Evolutionary conservation across 2,797 vertebrate genomes (phyloP).

Genomic region (Fringilla coelebs): DNA sequence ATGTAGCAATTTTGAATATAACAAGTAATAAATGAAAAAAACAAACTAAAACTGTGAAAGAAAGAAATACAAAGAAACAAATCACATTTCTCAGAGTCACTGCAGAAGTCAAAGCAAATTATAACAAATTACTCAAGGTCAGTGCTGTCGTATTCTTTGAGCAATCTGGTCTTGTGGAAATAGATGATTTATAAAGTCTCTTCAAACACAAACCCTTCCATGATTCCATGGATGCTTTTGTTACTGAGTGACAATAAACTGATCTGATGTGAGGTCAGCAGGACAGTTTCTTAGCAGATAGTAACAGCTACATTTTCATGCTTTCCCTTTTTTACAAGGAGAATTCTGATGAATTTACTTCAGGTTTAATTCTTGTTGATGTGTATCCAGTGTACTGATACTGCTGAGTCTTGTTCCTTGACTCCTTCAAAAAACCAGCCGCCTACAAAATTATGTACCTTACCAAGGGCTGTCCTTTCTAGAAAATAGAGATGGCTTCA

Average conservation of each 20-base stretch:
- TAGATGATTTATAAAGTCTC: not conserved
- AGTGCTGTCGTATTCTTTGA: not conserved
- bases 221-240: not conserved
- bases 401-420: not conserved
- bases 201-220: not conserved
- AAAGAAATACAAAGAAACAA: not conserved
- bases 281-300: not conserved
- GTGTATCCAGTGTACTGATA: not conserved
- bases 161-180: not conserved
- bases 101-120: not conserved
- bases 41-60: not conserved
- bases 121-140: not conserved
- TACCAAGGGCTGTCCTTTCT: not conserved
- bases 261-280: not conserved
- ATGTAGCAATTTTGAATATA: not conserved
- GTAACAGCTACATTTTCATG: not conserved
- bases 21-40: not conserved
- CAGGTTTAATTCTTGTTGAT: not conserved
- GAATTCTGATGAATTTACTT: not conserved
- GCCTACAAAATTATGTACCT: not conserved
- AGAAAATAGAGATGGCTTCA: not conserved
- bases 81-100: not conserved
- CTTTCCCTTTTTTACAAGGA: not conserved
- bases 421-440: not conserved
- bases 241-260: not conserved